Conservation (phyloP, 92 coral and sea anemone genomes). For the Epizoanthus fatuus region DNA sequence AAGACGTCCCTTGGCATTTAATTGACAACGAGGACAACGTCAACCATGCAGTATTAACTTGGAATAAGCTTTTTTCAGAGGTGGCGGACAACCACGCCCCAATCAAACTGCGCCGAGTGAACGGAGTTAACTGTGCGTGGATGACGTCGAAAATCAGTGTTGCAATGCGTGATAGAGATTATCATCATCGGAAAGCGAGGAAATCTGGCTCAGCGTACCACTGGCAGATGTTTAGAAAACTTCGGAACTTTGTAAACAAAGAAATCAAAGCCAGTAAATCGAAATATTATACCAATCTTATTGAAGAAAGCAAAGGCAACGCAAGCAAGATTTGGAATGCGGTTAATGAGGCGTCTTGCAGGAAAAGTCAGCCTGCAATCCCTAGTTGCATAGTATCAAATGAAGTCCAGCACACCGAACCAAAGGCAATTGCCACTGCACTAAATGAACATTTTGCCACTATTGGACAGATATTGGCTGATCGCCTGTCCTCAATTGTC, state of each 20-base stretch:
- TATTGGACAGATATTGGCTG: too few relatives aligned
- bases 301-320: not conserved
- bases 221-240: not conserved
- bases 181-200: not conserved
- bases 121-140: slow-evolving; percentile 38
- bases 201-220: not conserved
- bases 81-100: slow-evolving; percentile 43
- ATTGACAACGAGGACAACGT: slow-evolving; percentile 28
- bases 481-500: too few relatives aligned
- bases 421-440: not conserved
- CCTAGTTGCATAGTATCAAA: not conserved
- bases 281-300: not conserved
- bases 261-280: not conserved
- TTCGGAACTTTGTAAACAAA: not conserved
- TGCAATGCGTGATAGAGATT: slow-evolving; percentile 31
- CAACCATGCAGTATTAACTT: slow-evolving; percentile 44
- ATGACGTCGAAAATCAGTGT: slow-evolving; percentile 48
- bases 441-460: too few relatives aligned
- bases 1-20: slow-evolving; percentile 40
- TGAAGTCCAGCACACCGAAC: not conserved
- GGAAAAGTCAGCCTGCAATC: not conserved
- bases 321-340: not conserved
- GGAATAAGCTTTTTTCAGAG: slow-evolving; percentile 36
- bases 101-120: slow-evolving; percentile 10
- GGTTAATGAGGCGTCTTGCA: not conserved